These are phyloP conservation scores for Myiotriccus ornatus DNA, from an alignment of 2,797 vertebrate genomes.

Conservation along the genomic window DNA sequence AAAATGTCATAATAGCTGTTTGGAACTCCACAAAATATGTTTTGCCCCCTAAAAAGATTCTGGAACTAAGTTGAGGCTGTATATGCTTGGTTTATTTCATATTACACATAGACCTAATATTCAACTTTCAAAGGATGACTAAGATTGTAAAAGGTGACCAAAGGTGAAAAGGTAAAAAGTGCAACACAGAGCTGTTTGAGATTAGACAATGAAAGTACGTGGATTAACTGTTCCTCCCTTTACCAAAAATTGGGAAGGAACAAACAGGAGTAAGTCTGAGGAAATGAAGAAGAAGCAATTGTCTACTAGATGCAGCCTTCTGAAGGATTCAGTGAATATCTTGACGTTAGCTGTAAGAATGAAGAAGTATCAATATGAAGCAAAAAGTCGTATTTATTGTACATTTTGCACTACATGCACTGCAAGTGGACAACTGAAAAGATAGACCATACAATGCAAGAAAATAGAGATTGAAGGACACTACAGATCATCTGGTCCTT, in stretches of 20 bases:
- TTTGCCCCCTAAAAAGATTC: background rate
- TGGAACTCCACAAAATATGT: background rate
- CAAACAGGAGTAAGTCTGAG: background rate
- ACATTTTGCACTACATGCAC: background rate
- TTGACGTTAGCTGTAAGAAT: background rate
- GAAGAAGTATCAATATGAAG: background rate
- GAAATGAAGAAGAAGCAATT: background rate
- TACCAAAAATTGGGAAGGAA: background rate
- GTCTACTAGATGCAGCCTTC: background rate
- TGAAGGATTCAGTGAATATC: background rate
- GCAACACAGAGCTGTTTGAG: background rate
- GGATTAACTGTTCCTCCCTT: background rate
- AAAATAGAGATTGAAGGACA: background rate
- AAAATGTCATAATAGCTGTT: background rate
- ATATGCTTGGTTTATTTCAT: background rate
- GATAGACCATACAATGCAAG: background rate
- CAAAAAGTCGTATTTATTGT: slow-evolving; percentile 1
- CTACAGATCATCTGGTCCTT: background rate
- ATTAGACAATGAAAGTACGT: background rate
- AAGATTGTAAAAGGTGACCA: background rate
- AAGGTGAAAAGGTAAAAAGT: background rate
- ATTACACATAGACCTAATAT: background rate
- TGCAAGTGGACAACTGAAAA: background rate
- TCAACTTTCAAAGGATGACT: background rate
- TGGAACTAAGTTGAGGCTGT: background rate